phyloP scores from a whole-genome alignment of 2,113 vertebrate species.

The Anolis carolinensis region DNA sequence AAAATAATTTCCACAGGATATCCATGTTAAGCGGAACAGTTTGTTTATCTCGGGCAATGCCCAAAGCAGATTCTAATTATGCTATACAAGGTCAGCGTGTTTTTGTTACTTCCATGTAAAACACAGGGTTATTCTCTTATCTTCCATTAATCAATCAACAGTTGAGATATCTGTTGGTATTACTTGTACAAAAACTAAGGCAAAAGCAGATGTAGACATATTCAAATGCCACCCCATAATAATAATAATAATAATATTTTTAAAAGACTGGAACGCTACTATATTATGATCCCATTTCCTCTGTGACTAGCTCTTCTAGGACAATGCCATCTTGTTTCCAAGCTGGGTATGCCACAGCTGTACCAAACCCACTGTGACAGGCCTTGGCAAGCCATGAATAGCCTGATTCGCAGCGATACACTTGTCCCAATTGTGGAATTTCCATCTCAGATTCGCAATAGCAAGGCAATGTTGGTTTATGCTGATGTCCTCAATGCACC shows the following conservation, averaged over 20 bases:
- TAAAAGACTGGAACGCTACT: not conserved
- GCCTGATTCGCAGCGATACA: not conserved
- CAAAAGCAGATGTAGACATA: not conserved
- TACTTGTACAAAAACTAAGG: not conserved
- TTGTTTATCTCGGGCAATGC: not conserved
- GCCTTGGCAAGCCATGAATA: not conserved
- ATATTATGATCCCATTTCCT: not conserved
- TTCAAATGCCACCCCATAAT: not conserved
- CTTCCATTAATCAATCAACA: not conserved
- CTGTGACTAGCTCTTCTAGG: not conserved
- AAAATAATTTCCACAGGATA: slow-evolving; percentile 39
- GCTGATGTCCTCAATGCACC: not conserved
- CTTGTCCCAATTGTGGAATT: not conserved
- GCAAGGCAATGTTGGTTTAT: not conserved
- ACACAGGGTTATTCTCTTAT: not conserved
- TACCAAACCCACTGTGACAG: not conserved
- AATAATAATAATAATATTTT: too few species aligned
- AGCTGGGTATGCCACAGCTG: not conserved
- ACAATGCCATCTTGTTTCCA: not conserved
- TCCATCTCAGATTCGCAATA: not conserved
- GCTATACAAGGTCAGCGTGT: accelerated
- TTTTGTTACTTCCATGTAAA: not conserved
- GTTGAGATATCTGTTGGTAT: not conserved
- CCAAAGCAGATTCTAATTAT: not conserved
- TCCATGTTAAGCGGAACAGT: slow-evolving; percentile 1